Percentiles rank a stretch among this genome's conserved stretches.
Conservation (phyloP, 2,888 invertebrate genomes). For the Cataglyphis livida region DNA sequence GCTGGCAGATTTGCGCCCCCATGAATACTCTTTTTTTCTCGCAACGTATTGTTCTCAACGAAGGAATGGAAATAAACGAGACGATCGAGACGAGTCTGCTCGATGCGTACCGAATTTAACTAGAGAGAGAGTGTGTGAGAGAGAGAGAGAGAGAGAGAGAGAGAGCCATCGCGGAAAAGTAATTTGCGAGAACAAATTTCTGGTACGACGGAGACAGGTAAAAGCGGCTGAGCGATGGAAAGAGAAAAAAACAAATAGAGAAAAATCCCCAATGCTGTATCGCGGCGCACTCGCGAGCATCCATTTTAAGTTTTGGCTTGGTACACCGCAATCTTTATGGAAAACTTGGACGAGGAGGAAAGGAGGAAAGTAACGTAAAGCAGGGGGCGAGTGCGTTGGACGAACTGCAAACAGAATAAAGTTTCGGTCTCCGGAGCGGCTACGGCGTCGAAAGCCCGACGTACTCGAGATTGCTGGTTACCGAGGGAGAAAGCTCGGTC, state of each 20-base stretch:
- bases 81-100: constrained; percentile 13
- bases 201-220: constrained; percentile 9
- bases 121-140: not conserved
- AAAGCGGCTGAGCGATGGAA: not conserved
- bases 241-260: not conserved
- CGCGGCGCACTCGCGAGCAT: constrained; percentile 57
- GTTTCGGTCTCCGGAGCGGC: constrained; percentile 67
- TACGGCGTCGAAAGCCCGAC: constrained; percentile 33
- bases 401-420: constrained; percentile 74
- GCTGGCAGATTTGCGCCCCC: not conserved
- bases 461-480: constrained; percentile 55
- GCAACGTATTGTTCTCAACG: not conserved
- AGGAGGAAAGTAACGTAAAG: constrained; percentile 59
- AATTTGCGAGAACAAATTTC: constrained; percentile 52
- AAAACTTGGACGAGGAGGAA: constrained; percentile 57
- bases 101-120: constrained; percentile 2
- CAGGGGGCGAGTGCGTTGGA: constrained; percentile 50
- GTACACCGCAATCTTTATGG: constrained; percentile 58
- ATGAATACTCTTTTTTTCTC: not conserved
- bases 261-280: constrained; percentile 42
- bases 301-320: constrained; percentile 72
- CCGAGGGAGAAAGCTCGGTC: constrained; percentile 40
- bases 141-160: not conserved
- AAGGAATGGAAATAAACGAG: constrained; percentile 17
- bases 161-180: constrained; percentile 11